These are phyloP conservation scores for Dendroctonus ponderosae DNA, from an alignment of 1,140 invertebrate species.

Conservation along the genomic window DNA sequence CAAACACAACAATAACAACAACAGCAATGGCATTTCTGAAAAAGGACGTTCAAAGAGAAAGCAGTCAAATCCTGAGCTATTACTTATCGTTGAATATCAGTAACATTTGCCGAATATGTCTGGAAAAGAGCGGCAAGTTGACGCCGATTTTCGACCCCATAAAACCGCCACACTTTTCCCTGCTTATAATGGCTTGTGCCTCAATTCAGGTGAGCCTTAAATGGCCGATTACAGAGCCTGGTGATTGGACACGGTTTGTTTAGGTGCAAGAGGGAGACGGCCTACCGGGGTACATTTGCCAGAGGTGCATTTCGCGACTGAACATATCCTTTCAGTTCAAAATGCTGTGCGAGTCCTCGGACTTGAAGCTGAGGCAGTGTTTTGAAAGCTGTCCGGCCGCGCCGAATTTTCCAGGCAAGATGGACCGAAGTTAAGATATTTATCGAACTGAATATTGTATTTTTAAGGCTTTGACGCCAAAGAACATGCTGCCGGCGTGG, in stretches of 20 bases:
- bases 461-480: too few species aligned
- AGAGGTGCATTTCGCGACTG: conserved; percentile 63
- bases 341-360: conserved; percentile 63
- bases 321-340: conserved; percentile 68
- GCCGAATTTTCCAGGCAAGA: background rate
- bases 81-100: conserved; percentile 50
- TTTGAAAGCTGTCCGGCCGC: conserved; percentile 48
- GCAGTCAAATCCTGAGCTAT: conserved; percentile 45
- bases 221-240: background rate
- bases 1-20: too few species aligned
- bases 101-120: conserved; percentile 62
- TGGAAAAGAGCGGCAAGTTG: conserved; percentile 63
- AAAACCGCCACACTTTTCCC: conserved; percentile 55
- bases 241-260: background rate
- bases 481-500: background rate
- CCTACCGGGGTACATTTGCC: conserved; percentile 64
- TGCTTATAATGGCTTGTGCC: conserved; percentile 64
- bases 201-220: conserved; percentile 57
- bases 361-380: conserved; percentile 61
- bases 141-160: conserved; percentile 61
- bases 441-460: background rate
- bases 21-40: background rate
- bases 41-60: conserved; percentile 20
- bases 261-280: conserved; percentile 63
- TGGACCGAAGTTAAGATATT: background rate